Base-by-base conservation (phyloP, 2,888 invertebrate species). In the Euclidia mi region DNA sequence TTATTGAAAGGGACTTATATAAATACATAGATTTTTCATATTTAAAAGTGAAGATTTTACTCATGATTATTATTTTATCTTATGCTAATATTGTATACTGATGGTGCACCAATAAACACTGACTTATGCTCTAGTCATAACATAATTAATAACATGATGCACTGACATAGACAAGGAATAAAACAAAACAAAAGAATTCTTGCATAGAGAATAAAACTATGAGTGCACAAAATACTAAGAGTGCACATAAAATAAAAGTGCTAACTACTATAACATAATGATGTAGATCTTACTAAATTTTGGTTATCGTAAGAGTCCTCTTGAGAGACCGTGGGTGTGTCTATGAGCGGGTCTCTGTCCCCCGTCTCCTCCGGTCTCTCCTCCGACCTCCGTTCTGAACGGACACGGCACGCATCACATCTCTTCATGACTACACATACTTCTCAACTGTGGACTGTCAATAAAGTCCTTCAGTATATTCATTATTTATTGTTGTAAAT, bases 401-500 rank as follows among this genome's bases (percentile, higher is more conserved):
- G 88, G 65, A 74, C 78, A 79, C 85, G 85, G 86, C 89, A 89
- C 78, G 82, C 86, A 69, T 88, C 87, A 86, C 92, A 92, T 87
- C 87, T 92, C 93, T 90, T 93, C 94, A 94, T 94, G 83, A 86
- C 90, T 92, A 93, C 77, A 89, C 94, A 94, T 93, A 91, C 89
- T 92, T 91, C 89, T 87, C 74, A 88, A 89, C 91, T 89, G 89
- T 80, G 85, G 88, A 90, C 90, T 90, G 87, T 79, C 79, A 87
- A 89, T 83, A 82, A 78, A 64, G 85, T 85, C 88, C 88, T 80
- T 85, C 76, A 82, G 81, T 78, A 61, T 64, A 53, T 37, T 41
- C 11, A 34, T 34, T 17, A n/a, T 7, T 37, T 2, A 42, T 38
- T 29, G 9, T 43, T 17, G 4, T 31, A 31, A 1, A 25, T n/a